Conservation (phyloP, 2,113 vertebrate genomes). For the Pleuronectes platessa region DNA sequence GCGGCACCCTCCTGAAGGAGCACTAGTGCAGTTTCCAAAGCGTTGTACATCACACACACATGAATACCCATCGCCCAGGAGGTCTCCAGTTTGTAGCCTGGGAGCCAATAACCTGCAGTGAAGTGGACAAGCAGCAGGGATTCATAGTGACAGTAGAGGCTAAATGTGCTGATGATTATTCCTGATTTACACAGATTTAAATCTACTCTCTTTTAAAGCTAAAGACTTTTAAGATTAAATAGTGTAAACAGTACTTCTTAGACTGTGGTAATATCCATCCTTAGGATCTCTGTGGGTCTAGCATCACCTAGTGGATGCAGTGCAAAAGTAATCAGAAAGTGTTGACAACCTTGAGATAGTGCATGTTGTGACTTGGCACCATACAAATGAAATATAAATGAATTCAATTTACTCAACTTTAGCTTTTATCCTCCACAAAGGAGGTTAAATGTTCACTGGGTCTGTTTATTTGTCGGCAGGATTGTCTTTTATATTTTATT, state of each 20-base stretch:
- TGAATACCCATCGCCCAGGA: constrained; percentile 96
- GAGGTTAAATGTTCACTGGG: too few species aligned
- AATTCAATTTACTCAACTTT: too few species aligned
- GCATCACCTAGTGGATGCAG: constrained; percentile 55
- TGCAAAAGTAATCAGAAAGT: not conserved
- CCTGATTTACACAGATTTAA: not conserved
- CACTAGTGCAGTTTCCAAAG: constrained; percentile 86
- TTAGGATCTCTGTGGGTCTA: not conserved
- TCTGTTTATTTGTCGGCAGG: too few species aligned
- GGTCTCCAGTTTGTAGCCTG: constrained; percentile 91
- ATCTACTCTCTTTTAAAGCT: too few species aligned
- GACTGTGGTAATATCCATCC: too few species aligned
- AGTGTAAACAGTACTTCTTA: not conserved
- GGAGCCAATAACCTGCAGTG: constrained; percentile 92
- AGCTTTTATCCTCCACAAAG: too few species aligned
- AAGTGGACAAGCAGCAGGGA: constrained; percentile 18
- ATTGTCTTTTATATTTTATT: too few species aligned
- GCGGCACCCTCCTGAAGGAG: constrained; percentile 90
- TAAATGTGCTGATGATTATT: not conserved
- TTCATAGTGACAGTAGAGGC: not conserved
- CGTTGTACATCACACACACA: constrained; percentile 90
- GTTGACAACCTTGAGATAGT: not conserved
- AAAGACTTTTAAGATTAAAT: not conserved
- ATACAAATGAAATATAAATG: too few species aligned
- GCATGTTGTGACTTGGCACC: too few species aligned